Conservation (phyloP, 2,113 vertebrate species). For the Gallinago paraguaiae region DNA sequence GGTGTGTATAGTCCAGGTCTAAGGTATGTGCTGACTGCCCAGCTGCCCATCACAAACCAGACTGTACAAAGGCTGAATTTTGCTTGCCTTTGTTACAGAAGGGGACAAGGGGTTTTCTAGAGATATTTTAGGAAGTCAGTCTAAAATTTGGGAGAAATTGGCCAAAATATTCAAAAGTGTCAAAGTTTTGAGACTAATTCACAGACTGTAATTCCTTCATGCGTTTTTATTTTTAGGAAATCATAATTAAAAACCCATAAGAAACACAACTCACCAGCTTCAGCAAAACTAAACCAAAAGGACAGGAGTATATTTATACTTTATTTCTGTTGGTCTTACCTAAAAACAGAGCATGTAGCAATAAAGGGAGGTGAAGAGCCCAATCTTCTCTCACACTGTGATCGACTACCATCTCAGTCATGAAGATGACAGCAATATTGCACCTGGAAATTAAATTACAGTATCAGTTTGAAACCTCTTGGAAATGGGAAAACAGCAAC, state of each 20-base stretch:
- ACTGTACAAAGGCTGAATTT: background rate
- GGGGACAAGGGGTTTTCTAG: rapidly evolving
- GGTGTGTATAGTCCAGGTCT: background rate
- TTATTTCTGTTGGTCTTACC: constrained; percentile 76
- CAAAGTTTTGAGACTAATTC: background rate
- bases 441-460: constrained; percentile 79
- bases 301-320: background rate
- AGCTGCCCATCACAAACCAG: background rate
- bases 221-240: background rate
- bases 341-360: constrained; percentile 94
- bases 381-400: constrained; percentile 98
- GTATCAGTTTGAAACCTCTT: background rate
- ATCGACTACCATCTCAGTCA: constrained; percentile 99
- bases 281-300: background rate
- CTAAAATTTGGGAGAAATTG: background rate
- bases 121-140: background rate
- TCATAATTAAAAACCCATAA: background rate
- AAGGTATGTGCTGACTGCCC: background rate
- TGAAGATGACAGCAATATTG: constrained; percentile 97
- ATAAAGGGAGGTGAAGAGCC: constrained; percentile 92
- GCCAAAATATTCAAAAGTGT: background rate
- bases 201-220: background rate
- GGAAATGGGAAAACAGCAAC: background rate
- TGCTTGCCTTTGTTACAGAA: background rate
- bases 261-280: background rate